These are phyloP conservation scores for Standfussiana lucernea DNA, from an alignment of 2,888 invertebrate species.

Conservation along the genomic window DNA sequence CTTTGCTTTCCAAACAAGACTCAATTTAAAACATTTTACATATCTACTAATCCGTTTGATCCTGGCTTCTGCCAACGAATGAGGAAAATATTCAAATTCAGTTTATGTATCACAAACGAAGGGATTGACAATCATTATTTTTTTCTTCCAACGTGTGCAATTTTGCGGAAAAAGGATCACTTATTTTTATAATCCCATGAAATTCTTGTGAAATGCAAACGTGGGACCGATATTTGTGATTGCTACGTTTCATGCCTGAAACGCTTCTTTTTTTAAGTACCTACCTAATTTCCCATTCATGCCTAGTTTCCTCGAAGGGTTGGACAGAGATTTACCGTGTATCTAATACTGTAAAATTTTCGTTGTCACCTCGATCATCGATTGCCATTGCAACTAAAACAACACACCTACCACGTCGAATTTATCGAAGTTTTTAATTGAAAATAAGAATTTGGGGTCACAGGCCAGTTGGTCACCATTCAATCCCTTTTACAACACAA, in stretches of 20 bases:
- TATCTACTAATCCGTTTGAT: slow-evolving; percentile 48
- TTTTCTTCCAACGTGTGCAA: slow-evolving; percentile 47
- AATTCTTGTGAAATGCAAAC: slow-evolving; percentile 12
- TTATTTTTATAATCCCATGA: slow-evolving; percentile 37
- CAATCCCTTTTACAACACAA: slow-evolving; percentile 67
- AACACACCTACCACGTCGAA: slow-evolving; percentile 6
- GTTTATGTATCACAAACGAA: slow-evolving; percentile 35
- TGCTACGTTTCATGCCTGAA: neutral
- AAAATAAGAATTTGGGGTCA: slow-evolving; percentile 58
- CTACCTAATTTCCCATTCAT: neutral
- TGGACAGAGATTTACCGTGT: neutral
- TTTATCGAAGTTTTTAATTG: slow-evolving; percentile 46
- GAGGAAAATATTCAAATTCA: slow-evolving; percentile 52
- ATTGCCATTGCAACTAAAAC: slow-evolving; percentile 17
- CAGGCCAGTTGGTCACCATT: slow-evolving; percentile 71
- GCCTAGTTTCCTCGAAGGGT: neutral
- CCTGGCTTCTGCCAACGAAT: slow-evolving; percentile 33
- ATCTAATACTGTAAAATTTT: too few species aligned
- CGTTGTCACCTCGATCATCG: neutral
- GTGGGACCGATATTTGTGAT: slow-evolving; percentile 5
- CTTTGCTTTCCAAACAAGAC: slow-evolving; percentile 33
- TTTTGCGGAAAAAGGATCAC: slow-evolving; percentile 42
- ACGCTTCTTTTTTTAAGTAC: neutral
- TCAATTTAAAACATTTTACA: slow-evolving; percentile 47
- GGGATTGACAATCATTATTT: slow-evolving; percentile 52